A percentile compares a stretch with the other conserved stretches of the same genome.
phyloP scores from a whole-genome alignment of 2,113 vertebrate genomes.

The Butastur rufipennis region DNA sequence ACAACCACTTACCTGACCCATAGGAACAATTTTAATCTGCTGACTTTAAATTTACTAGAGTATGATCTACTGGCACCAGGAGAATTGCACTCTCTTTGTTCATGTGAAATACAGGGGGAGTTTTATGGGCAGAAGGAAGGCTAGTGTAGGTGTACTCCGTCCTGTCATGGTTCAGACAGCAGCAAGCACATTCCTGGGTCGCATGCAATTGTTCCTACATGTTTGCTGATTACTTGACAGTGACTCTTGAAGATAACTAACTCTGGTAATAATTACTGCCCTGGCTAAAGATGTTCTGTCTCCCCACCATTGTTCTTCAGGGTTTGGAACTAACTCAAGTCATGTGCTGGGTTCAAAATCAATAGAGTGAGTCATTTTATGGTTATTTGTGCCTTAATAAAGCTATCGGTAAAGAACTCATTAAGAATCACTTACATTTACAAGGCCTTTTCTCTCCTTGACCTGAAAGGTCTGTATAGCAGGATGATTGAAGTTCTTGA shows the following conservation, averaged over 20 bases:
- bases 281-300: not conserved
- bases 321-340: not conserved
- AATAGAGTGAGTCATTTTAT: slow-evolving; percentile 1
- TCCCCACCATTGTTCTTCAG: not conserved
- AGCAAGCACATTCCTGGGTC: not conserved
- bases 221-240: not conserved
- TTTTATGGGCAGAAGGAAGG: not conserved
- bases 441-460: slow-evolving; percentile 11
- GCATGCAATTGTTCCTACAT: fast-evolving
- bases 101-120: not conserved
- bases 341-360: not conserved
- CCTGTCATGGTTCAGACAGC: not conserved
- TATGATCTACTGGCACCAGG: not conserved
- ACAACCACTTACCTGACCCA: not conserved
- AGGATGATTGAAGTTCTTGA: not conserved
- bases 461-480: not conserved
- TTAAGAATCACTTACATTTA: slow-evolving; percentile 25
- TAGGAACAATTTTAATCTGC: not conserved
- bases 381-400: slow-evolving; percentile 25
- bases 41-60: not conserved
- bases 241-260: not conserved
- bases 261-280: not conserved
- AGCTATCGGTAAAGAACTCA: not conserved
- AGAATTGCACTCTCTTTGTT: not conserved
- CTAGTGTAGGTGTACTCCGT: fast-evolving